Base-by-base conservation (phyloP, 2,113 vertebrate species). In the Sphaerodactylus townsendi region DNA sequence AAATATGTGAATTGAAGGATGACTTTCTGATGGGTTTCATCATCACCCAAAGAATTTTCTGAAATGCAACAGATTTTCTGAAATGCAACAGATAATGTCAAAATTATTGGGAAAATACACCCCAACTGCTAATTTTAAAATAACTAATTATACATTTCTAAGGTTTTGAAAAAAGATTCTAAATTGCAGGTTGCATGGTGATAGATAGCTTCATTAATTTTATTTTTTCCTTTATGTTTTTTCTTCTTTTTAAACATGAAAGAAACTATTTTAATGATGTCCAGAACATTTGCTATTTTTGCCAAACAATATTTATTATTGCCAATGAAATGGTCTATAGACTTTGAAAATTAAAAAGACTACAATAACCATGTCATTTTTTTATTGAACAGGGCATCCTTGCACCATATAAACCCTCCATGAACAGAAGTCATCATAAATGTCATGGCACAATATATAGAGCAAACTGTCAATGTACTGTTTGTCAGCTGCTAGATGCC, bases 111-210 rank as follows among this genome's bases (percentile, higher is more conserved):
- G 84, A 44, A 88, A 91, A 86, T 87, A 35, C 50, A 21, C 15
- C 0, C 6, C 44, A 35, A 79, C 64, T 23, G 11, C 1, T 8
- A 80, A 4, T 79, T 86, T 91, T 85, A 78, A n/a, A 82, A 64
- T 77, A 28, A 13, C 1, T 75, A 84, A 89, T 70, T 76, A 84
- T 72, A 0, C 93, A 86, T 89, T 87, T 10, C 15, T 77, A 86
- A 78, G 1, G 28, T 39, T 91, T 81, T 13, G 65, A 75, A 87
- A 1, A 87, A 1, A 79, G 66, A 88, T 93, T 91, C 81, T 53
- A 87, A 88, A 93, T 93, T 93, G 3, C 28, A 85, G 15, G 53
- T 81, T 89, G 78, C 92, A 17, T 87, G 50, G 82, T 91, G 81
- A 91, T 10, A 79, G 21, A 90, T 77, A 3, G 86, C 68, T 89